These are phyloP conservation scores for Brotula barbata DNA, from an alignment of 2,797 vertebrate genomes.

Conservation along the genomic window DNA sequence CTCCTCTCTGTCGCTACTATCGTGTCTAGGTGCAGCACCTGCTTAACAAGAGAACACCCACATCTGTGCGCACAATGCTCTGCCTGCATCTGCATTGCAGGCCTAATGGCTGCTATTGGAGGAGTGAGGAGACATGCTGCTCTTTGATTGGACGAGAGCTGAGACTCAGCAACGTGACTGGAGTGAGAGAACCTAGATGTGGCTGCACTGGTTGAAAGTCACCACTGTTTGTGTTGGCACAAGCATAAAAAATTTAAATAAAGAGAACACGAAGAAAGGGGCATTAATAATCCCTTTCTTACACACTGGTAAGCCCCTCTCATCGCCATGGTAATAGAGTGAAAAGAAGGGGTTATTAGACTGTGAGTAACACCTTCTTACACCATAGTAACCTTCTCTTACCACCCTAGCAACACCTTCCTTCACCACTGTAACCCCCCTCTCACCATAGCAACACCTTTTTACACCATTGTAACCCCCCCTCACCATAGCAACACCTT, in stretches of 20 bases:
- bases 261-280: constrained; percentile 2
- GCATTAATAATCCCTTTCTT: too few relatives aligned
- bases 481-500: too few relatives aligned
- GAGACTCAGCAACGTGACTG: constrained; percentile 48
- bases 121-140: constrained; percentile 23
- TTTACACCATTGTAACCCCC: too few relatives aligned
- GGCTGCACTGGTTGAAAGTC: constrained; percentile 25
- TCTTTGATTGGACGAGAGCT: constrained; percentile 33
- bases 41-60: constrained; percentile 18
- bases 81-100: constrained; percentile 45
- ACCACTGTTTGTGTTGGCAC: constrained; percentile 14
- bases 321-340: too few relatives aligned
- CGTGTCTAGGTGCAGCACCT: constrained; percentile 45
- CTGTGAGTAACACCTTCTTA: too few relatives aligned
- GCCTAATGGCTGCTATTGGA: constrained; percentile 35
- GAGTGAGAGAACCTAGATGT: constrained; percentile 28
- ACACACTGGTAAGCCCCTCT: too few relatives aligned
- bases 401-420: too few relatives aligned
- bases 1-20: constrained; percentile 3
- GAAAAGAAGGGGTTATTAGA: too few relatives aligned
- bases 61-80: constrained; percentile 14
- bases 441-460: too few relatives aligned
- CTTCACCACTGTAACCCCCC: too few relatives aligned
- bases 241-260: constrained; percentile 16
- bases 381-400: too few relatives aligned